Conservation (phyloP, 2,888 invertebrate species). For the Archips xylosteana region DNA sequence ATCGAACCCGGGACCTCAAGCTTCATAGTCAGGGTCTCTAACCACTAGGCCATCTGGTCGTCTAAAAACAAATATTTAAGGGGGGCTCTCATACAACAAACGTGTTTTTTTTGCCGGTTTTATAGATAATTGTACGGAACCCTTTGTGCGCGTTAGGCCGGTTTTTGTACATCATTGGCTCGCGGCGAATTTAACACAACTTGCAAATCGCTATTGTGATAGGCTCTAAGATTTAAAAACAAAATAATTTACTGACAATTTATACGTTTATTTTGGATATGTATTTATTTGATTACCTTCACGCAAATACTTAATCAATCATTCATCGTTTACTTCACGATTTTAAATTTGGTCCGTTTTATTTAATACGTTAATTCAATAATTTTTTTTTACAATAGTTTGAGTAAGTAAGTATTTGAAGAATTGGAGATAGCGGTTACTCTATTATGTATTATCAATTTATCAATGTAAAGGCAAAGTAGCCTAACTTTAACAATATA, state of each 20-base stretch:
- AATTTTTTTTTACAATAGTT: conserved; percentile 8
- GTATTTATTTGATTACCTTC: conserved; percentile 32
- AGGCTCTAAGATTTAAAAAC: background rate
- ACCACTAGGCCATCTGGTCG: too few relatives aligned
- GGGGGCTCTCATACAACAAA: too few relatives aligned
- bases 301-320: conserved; percentile 10
- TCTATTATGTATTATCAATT: conserved; percentile 1
- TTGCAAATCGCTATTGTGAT: too few relatives aligned
- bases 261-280: conserved; percentile 20
- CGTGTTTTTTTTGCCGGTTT: too few relatives aligned
- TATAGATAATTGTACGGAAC: too few relatives aligned
- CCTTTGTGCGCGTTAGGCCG: too few relatives aligned
- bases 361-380: conserved; percentile 7
- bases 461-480: background rate
- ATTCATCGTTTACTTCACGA: conserved; percentile 14
- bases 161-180: too few relatives aligned
- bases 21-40: too few relatives aligned
- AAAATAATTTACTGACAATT: conserved; percentile 1
- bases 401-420: conserved; percentile 14
- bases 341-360: conserved; percentile 30
- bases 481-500: conserved; percentile 2
- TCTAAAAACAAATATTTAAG: too few relatives aligned
- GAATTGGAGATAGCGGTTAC: conserved; percentile 1
- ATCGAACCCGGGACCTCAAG: too few relatives aligned
- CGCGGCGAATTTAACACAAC: too few relatives aligned